These are phyloP conservation scores for Antidorcas marsupialis DNA, from an alignment of 2,113 vertebrate species.

Conservation along the genomic window DNA sequence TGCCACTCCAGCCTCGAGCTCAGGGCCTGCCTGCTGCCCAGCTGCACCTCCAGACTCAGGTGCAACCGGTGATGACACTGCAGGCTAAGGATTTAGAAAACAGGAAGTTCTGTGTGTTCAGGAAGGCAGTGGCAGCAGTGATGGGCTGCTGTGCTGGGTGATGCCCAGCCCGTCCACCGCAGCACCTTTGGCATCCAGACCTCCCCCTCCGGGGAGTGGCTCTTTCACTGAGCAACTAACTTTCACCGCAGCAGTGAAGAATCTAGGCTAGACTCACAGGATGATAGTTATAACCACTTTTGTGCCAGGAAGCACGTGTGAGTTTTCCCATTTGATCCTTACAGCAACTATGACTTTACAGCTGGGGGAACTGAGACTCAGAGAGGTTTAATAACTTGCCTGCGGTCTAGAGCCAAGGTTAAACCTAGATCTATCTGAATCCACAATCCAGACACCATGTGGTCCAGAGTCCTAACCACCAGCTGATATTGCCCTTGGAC, in stretches of 20 bases:
- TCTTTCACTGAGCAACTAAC: background rate
- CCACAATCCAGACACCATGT: background rate
- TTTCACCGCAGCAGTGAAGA: background rate
- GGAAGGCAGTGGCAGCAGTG: slow-evolving; percentile 14
- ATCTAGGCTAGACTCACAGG: background rate
- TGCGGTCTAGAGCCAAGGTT: background rate
- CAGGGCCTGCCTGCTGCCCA: background rate
- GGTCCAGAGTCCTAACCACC: background rate
- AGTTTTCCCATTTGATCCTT: background rate
- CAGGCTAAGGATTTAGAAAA: slow-evolving; percentile 46
- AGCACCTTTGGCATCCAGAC: background rate
- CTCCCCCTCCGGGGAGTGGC: background rate
- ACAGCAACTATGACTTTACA: background rate
- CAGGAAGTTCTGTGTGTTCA: slow-evolving; percentile 57
- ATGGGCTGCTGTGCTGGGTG: background rate
- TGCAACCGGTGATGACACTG: background rate
- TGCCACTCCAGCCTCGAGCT: background rate
- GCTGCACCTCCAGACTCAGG: background rate
- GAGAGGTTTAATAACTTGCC: background rate
- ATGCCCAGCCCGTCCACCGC: background rate
- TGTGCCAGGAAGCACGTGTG: background rate
- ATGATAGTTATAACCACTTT: background rate
- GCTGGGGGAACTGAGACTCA: background rate
- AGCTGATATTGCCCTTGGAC: background rate
- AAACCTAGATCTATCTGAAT: background rate